These are phyloP conservation scores for Siphlonurus alternatus DNA, from an alignment of 2,888 invertebrate genomes.

Conservation along the genomic window DNA sequence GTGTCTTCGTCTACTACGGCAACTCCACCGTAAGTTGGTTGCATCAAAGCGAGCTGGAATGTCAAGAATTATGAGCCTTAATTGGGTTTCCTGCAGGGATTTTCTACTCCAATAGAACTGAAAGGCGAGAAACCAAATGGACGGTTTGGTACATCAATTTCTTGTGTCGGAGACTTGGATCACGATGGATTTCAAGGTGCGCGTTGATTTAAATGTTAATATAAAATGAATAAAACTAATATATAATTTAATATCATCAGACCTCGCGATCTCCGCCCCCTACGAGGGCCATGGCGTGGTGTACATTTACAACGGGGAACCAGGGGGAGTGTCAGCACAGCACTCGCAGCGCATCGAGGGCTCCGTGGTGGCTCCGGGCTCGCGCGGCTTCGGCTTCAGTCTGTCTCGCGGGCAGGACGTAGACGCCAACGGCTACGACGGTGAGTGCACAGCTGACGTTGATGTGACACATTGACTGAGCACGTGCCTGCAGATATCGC, in stretches of 20 bases:
- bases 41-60: too few species aligned
- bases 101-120: neutral
- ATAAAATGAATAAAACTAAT: too few species aligned
- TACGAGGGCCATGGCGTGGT: slow-evolving; percentile 20
- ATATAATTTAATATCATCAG: slow-evolving; percentile 12
- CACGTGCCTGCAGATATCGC: slow-evolving; percentile 24
- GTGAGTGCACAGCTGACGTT: slow-evolving; percentile 14
- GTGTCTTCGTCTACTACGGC: slow-evolving; percentile 19
- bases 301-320: slow-evolving; percentile 20
- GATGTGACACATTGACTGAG: too few species aligned
- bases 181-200: slow-evolving; percentile 40
- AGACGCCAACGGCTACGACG: slow-evolving; percentile 25
- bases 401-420: slow-evolving; percentile 24
- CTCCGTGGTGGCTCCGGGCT: slow-evolving; percentile 15
- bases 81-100: too few species aligned
- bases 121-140: slow-evolving; percentile 27
- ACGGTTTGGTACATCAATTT: slow-evolving; percentile 38
- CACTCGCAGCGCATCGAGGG: slow-evolving; percentile 25
- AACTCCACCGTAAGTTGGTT: slow-evolving; percentile 5
- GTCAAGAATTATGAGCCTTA: too few species aligned
- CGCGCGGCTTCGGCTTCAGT: slow-evolving; percentile 28
- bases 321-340: slow-evolving; percentile 17
- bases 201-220: too few species aligned
- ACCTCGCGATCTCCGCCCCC: slow-evolving; percentile 24
- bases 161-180: slow-evolving; percentile 39